Conservation (phyloP, 2,113 vertebrate genomes). For the Alouatta palliata region DNA sequence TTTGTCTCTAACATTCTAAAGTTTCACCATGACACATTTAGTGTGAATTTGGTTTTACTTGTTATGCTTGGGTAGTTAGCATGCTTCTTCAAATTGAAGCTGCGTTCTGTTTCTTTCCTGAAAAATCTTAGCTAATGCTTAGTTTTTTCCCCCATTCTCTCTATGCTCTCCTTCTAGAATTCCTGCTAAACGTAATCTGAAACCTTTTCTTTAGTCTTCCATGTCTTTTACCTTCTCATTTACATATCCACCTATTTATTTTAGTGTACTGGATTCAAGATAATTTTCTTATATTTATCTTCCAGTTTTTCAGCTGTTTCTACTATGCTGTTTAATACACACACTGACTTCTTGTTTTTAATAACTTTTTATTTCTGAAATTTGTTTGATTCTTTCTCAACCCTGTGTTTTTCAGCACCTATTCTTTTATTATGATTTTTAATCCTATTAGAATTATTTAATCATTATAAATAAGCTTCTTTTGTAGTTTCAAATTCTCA, state of each 20-base stretch:
- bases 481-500: neutral
- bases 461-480: neutral
- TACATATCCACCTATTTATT: neutral
- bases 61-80: neutral
- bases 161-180: neutral
- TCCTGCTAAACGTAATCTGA: neutral
- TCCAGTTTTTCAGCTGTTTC: neutral
- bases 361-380: neutral
- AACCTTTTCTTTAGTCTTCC: neutral
- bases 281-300: neutral
- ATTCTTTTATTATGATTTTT: neutral
- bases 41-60: neutral
- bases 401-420: neutral
- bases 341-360: neutral
- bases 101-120: neutral
- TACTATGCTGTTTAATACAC: neutral
- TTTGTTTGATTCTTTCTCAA: neutral
- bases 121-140: neutral
- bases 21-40: neutral
- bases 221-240: neutral
- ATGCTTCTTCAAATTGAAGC: neutral
- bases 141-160: neutral
- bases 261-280: neutral
- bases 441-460: neutral
- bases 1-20: neutral